Evolutionary conservation across 2,888 invertebrate genomes (phyloP).

Genomic region (Agapostemon virescens): DNA sequence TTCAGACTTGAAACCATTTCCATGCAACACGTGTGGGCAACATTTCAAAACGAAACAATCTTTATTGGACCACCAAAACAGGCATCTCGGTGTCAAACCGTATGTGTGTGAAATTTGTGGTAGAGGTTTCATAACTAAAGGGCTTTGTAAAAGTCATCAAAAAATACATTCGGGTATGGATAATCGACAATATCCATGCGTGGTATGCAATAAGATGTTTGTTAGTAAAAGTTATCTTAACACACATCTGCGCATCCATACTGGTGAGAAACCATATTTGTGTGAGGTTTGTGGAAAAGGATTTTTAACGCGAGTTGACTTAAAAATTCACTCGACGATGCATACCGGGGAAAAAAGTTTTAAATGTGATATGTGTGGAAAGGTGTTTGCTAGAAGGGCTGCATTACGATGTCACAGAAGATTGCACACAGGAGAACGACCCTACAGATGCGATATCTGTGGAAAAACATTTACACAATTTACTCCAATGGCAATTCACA

Average conservation of each 20-base stretch:
- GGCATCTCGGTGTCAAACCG: slow-evolving; percentile 84
- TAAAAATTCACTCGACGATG: slow-evolving; percentile 84
- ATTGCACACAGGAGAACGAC: slow-evolving; percentile 83
- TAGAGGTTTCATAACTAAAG: slow-evolving; percentile 84
- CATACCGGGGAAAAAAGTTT: slow-evolving; percentile 85
- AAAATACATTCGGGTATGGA: slow-evolving; percentile 83
- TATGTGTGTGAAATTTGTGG: slow-evolving; percentile 84
- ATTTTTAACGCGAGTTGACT: slow-evolving; percentile 83
- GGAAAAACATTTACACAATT: slow-evolving; percentile 85
- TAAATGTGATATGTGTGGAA: slow-evolving; percentile 84
- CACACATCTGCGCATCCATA: slow-evolving; percentile 83
- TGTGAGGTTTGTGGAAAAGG: slow-evolving; percentile 85
- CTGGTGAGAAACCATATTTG: slow-evolving; percentile 84
- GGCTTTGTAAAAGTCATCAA: slow-evolving; percentile 83
- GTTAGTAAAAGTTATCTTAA: slow-evolving; percentile 84
- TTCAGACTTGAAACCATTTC: slow-evolving; percentile 83
- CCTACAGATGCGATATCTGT: slow-evolving; percentile 84
- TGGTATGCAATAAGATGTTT: slow-evolving; percentile 84
- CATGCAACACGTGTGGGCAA: slow-evolving; percentile 83
- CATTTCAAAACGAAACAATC: slow-evolving; percentile 84
- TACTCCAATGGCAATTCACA: slow-evolving; percentile 85
- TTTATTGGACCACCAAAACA: slow-evolving; percentile 83
- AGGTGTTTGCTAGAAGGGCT: slow-evolving; percentile 84
- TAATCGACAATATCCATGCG: slow-evolving; percentile 83
- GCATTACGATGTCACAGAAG: slow-evolving; percentile 83